Evolutionary conservation across 2,888 invertebrate genomes (phyloP).

Genomic region (Drosophila nr. perissopoda): DNA sequence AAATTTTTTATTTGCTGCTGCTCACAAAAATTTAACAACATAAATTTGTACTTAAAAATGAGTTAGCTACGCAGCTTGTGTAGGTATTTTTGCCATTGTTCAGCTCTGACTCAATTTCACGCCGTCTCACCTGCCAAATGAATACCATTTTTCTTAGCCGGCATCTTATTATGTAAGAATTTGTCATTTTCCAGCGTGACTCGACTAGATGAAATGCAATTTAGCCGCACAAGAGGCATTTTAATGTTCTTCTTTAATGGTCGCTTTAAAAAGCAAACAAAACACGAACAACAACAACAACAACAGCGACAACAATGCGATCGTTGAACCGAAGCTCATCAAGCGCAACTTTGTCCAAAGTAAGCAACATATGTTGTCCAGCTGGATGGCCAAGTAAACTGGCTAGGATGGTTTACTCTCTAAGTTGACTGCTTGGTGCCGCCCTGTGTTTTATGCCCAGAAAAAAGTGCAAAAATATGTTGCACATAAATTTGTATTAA

Average conservation of each 20-base stretch:
- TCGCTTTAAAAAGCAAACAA: slow-evolving; percentile 31
- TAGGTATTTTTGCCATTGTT: slow-evolving; percentile 4
- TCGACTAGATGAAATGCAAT: slow-evolving; percentile 73
- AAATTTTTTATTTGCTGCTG: slow-evolving; percentile 63
- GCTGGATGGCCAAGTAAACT: slow-evolving; percentile 33
- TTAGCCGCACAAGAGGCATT: slow-evolving; percentile 61
- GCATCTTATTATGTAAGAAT: slow-evolving; percentile 73
- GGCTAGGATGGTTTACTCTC: slow-evolving; percentile 27
- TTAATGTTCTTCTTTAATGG: slow-evolving; percentile 70
- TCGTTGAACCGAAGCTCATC: slow-evolving; percentile 37
- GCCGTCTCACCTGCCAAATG: slow-evolving; percentile 76
- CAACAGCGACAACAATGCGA: slow-evolving; percentile 10
- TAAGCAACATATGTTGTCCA: slow-evolving; percentile 70
- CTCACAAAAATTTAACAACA: slow-evolving; percentile 66
- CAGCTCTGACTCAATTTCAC: slow-evolving; percentile 67
- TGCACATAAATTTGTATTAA: slow-evolving; percentile 83
- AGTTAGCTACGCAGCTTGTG: slow-evolving; percentile 69
- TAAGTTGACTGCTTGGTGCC: slow-evolving; percentile 25
- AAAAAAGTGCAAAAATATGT: slow-evolving; percentile 78
- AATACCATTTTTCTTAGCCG: slow-evolving; percentile 67
- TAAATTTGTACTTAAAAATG: slow-evolving; percentile 84
- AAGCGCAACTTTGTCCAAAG: slow-evolving; percentile 43
- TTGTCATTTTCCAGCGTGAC: slow-evolving; percentile 76
- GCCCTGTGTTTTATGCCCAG: slow-evolving; percentile 27
- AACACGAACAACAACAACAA: slow-evolving; percentile 11